These are phyloP conservation scores for Limosa lapponica DNA, from an alignment of 2,797 vertebrate species.

Conservation along the genomic window DNA sequence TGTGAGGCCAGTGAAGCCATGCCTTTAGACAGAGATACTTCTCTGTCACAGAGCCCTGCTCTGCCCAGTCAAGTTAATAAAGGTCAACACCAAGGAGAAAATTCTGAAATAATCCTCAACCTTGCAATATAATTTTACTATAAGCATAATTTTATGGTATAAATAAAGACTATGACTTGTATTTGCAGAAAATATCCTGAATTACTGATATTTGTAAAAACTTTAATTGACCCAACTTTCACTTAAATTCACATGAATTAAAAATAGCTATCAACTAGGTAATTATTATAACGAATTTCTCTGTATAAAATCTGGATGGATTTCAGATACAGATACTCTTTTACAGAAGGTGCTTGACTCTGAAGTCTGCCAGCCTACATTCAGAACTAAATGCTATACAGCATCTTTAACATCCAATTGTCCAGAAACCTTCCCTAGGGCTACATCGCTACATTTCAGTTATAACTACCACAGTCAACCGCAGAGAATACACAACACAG, in stretches of 20 bases:
- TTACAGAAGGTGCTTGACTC: background rate
- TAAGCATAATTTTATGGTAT: background rate
- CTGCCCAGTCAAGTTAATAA: background rate
- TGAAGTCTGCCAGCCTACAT: background rate
- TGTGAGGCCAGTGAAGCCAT: background rate
- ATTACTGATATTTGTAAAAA: background rate
- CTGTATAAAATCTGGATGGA: background rate
- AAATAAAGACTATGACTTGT: background rate
- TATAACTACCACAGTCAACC: background rate
- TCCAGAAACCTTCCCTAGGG: background rate
- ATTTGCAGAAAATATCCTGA: background rate
- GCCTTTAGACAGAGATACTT: background rate
- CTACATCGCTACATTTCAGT: background rate
- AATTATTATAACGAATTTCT: background rate
- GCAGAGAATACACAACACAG: background rate
- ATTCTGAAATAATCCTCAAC: background rate
- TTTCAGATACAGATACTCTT: background rate
- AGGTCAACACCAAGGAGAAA: background rate
- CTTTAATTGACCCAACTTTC: background rate
- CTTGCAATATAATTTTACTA: background rate
- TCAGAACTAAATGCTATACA: background rate
- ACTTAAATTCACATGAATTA: background rate
- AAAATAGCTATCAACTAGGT: background rate
- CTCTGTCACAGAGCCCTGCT: background rate
- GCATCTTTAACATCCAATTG: background rate